A percentile compares a stretch with the other conserved stretches of the same genome.
These are phyloP conservation scores for Drosophila mimetica DNA, from an alignment of 2,888 invertebrate species.

Conservation along the genomic window DNA sequence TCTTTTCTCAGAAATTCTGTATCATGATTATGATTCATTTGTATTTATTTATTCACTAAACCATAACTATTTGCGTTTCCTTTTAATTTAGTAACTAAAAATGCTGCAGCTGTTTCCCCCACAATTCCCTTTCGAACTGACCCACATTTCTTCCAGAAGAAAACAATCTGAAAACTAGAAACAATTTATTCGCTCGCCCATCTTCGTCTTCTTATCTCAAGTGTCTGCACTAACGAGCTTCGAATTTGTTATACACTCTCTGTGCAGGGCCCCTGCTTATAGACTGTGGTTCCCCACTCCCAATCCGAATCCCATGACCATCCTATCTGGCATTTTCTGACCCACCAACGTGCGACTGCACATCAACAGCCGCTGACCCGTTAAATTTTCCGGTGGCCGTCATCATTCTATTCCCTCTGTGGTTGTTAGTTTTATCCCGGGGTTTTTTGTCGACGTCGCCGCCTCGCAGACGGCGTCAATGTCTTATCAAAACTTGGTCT, in stretches of 20 bases:
- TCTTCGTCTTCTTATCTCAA: slow-evolving; percentile 62
- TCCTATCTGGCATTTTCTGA: slow-evolving; percentile 5
- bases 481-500: slow-evolving; percentile 77
- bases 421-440: slow-evolving; percentile 4
- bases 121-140: slow-evolving; percentile 23
- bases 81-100: slow-evolving; percentile 1
- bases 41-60: slow-evolving; percentile 7
- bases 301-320: neutral
- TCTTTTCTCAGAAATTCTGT: neutral
- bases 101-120: slow-evolving; percentile 9
- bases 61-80: slow-evolving; percentile 4
- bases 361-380: slow-evolving; percentile 71
- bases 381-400: slow-evolving; percentile 76
- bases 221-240: slow-evolving; percentile 74
- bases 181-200: slow-evolving; percentile 67
- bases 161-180: slow-evolving; percentile 37
- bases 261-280: slow-evolving; percentile 8
- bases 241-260: slow-evolving; percentile 61
- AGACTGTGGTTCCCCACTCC: neutral
- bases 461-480: slow-evolving; percentile 64
- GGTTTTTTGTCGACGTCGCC: slow-evolving; percentile 25
- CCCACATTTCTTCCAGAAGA: slow-evolving; percentile 27
- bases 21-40: neutral
- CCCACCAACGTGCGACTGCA: slow-evolving; percentile 45
- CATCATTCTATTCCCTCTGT: slow-evolving; percentile 7